Conservation (phyloP, 2,113 vertebrate genomes). For the Pluvialis apricaria region DNA sequence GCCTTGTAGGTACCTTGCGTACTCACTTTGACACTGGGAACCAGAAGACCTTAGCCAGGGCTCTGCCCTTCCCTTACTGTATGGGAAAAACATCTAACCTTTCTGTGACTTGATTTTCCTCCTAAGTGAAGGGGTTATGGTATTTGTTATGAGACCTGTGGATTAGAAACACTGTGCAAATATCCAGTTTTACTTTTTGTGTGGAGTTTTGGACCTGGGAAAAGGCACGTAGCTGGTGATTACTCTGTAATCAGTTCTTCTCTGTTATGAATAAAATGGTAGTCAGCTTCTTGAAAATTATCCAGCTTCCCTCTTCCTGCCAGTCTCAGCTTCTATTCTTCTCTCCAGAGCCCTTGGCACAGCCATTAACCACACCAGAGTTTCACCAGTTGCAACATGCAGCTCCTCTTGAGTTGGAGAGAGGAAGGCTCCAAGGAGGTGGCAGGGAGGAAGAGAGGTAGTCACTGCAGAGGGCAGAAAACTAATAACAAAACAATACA, state of each 20-base stretch:
- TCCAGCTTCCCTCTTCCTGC: conserved; percentile 58
- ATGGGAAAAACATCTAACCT: background rate
- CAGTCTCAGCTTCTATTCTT: conserved; percentile 28
- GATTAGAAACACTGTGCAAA: background rate
- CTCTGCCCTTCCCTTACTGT: background rate
- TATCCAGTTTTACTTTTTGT: background rate
- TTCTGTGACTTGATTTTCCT: background rate
- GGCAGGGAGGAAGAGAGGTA: background rate
- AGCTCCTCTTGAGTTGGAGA: background rate
- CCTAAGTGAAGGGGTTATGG: background rate
- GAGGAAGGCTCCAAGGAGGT: background rate
- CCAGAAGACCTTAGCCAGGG: background rate
- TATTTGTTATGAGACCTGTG: background rate
- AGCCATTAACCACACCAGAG: conserved; percentile 9
- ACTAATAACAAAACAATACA: background rate
- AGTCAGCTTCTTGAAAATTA: conserved; percentile 46
- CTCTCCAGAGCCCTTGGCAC: conserved; percentile 10
- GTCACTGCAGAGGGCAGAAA: background rate
- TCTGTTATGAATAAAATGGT: background rate
- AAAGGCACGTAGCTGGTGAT: background rate
- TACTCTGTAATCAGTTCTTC: conserved; percentile 6
- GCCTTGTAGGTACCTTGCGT: background rate
- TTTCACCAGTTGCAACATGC: conserved; percentile 44
- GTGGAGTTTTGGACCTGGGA: background rate
- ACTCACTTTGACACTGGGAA: background rate